Percentiles rank a stretch among this genome's conserved stretches.
phyloP scores from a whole-genome alignment of 2,113 vertebrate species.

The Athene noctua region DNA sequence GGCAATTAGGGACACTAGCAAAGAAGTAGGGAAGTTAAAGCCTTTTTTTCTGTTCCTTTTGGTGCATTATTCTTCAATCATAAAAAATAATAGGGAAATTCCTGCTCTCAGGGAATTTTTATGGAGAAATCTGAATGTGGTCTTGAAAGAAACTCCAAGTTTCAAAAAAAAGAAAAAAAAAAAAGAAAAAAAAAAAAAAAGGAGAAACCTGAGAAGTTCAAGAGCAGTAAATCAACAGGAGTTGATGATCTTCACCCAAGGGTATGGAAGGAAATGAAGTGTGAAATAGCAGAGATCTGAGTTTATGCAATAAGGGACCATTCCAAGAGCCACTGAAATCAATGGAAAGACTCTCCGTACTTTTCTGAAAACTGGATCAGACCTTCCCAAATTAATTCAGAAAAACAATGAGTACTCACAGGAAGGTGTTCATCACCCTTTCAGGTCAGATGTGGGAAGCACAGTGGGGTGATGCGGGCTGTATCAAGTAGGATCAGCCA shows the following conservation, averaged over 20 bases:
- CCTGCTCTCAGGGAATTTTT: conserved; percentile 34
- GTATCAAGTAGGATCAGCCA: neutral
- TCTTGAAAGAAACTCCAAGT: conserved; percentile 25
- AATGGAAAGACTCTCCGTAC: neutral
- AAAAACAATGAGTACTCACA: neutral
- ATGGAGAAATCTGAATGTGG: conserved; percentile 23
- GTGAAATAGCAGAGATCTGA: conserved; percentile 51
- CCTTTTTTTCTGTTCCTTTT: neutral
- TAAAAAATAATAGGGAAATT: conserved; percentile 55
- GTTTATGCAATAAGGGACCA: conserved; percentile 1
- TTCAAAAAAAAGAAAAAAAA: neutral
- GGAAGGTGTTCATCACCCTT: neutral
- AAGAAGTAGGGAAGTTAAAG: neutral
- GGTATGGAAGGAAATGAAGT: conserved; percentile 49
- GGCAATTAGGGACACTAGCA: neutral
- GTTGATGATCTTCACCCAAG: conserved; percentile 48
- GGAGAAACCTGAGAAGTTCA: conserved; percentile 30
- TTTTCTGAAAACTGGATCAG: neutral
- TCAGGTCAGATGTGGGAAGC: neutral
- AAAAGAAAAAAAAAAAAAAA: neutral
- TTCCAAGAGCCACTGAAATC: conserved; percentile 28
- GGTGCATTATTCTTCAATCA: neutral
- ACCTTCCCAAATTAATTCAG: neutral
- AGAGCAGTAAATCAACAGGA: conserved; percentile 43
- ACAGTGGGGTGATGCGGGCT: neutral